Evolutionary conservation across 2,113 vertebrate genomes (phyloP).

Genomic region (Nycticryphes semicollaris): DNA sequence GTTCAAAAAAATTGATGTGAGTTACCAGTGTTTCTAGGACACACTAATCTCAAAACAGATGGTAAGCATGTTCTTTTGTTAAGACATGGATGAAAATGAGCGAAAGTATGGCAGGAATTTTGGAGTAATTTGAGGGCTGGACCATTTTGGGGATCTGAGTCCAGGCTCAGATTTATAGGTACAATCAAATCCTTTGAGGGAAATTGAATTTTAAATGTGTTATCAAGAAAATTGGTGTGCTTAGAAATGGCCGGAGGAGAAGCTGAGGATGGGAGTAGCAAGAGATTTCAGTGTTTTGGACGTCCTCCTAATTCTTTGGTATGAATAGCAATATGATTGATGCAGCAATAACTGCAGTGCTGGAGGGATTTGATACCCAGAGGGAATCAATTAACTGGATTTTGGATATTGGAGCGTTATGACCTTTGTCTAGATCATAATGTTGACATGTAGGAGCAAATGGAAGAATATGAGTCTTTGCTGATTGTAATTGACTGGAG

Average conservation of each 20-base stretch:
- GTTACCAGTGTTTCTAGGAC: background rate
- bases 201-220: slow-evolving; percentile 55
- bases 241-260: slow-evolving; percentile 41
- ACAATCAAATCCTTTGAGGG: slow-evolving; percentile 37
- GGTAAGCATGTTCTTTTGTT: background rate
- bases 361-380: slow-evolving; percentile 55
- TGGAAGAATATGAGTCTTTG: background rate
- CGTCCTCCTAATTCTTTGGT: slow-evolving; percentile 39
- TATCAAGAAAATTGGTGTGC: slow-evolving; percentile 43
- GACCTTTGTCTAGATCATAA: slow-evolving; percentile 51
- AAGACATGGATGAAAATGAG: background rate
- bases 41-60: background rate
- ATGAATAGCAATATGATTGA: slow-evolving; percentile 65
- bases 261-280: background rate
- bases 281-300: slow-evolving; percentile 47
- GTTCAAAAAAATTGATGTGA: background rate
- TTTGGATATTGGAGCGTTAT: slow-evolving; percentile 59
- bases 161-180: slow-evolving; percentile 48
- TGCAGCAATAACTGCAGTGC: slow-evolving; percentile 48
- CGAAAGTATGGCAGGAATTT: background rate
- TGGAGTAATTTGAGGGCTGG: background rate
- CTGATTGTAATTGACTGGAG: background rate
- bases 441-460: background rate
- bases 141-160: background rate
- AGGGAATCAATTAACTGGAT: slow-evolving; percentile 62